Evolutionary conservation across 1,140 invertebrate species (phyloP).

Genomic region (Planococcus citri): DNA sequence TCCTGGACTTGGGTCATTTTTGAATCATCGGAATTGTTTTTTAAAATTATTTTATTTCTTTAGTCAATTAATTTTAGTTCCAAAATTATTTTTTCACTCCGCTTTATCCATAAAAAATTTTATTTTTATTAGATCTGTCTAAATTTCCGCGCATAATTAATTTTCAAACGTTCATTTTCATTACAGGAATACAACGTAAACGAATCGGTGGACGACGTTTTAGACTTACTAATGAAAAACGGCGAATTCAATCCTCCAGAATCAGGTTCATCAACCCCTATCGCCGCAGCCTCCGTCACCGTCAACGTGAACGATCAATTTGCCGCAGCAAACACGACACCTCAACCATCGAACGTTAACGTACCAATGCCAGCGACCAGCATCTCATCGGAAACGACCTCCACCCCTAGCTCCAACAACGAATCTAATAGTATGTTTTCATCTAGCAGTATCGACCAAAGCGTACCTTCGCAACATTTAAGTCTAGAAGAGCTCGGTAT

Average conservation of each 20-base stretch:
- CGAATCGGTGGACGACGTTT: constrained; percentile 83
- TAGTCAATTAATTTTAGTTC: too few relatives aligned
- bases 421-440: not conserved
- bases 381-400: not conserved
- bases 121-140: too few relatives aligned
- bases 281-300: too few relatives aligned
- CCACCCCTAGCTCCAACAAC: not conserved
- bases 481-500: not conserved
- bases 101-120: too few relatives aligned
- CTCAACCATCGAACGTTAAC: not conserved
- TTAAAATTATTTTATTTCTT: too few relatives aligned
- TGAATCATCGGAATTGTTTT: too few relatives aligned
- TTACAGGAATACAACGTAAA: constrained; percentile 46
- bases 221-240: constrained; percentile 89
- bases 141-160: not conserved
- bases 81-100: too few relatives aligned
- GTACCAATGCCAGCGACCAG: not conserved
- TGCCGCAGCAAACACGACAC: not conserved
- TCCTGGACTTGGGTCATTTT: too few relatives aligned
- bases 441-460: not conserved
- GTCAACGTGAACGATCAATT: not conserved
- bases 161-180: constrained; percentile 19
- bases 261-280: constrained; percentile 56
- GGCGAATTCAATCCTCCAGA: constrained; percentile 81
- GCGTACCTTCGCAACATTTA: not conserved